A percentile compares a stretch with the other conserved stretches of the same genome.
Conservation (phyloP, 2,113 vertebrate species). For the Carettochelys insculpta region DNA sequence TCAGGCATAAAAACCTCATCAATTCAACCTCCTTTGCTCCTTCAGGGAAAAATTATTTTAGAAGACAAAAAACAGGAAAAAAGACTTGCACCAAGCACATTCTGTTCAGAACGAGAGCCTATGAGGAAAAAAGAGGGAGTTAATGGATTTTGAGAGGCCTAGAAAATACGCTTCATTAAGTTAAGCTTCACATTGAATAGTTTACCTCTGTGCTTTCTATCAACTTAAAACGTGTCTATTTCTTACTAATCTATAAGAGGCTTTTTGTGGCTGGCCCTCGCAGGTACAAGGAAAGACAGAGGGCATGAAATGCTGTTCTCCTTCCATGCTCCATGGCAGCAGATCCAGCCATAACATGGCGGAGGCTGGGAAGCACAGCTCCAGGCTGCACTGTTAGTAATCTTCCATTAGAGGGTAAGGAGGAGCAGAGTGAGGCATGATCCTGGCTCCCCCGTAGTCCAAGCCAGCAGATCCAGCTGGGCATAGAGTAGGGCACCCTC, state of each 20-base stretch:
- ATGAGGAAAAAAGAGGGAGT: background rate
- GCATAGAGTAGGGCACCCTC: too few relatives aligned
- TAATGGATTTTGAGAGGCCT: slow-evolving; percentile 16
- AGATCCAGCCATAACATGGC: background rate
- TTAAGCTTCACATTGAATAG: background rate
- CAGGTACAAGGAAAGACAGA: background rate
- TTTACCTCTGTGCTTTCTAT: background rate
- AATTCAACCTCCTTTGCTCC: slow-evolving; percentile 32
- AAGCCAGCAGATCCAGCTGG: too few relatives aligned
- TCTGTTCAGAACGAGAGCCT: slow-evolving; percentile 21
- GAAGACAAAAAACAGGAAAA: slow-evolving; percentile 21
- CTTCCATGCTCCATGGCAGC: background rate
- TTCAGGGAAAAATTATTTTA: slow-evolving; percentile 29
- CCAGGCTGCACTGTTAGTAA: background rate
- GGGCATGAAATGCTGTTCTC: background rate
- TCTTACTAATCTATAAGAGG: background rate
- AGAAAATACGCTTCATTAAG: background rate
- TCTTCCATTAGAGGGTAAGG: too few relatives aligned
- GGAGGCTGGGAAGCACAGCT: background rate
- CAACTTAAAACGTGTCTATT: background rate
- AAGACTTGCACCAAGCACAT: background rate
- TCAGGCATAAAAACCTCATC: slow-evolving; percentile 30
- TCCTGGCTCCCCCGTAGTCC: too few relatives aligned
- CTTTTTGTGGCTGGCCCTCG: background rate
- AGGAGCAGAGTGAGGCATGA: too few relatives aligned